Percentiles rank a stretch among this genome's conserved stretches.
phyloP scores from a whole-genome alignment of 2,797 vertebrate species.

The Mormyrops attenuatus region DNA sequence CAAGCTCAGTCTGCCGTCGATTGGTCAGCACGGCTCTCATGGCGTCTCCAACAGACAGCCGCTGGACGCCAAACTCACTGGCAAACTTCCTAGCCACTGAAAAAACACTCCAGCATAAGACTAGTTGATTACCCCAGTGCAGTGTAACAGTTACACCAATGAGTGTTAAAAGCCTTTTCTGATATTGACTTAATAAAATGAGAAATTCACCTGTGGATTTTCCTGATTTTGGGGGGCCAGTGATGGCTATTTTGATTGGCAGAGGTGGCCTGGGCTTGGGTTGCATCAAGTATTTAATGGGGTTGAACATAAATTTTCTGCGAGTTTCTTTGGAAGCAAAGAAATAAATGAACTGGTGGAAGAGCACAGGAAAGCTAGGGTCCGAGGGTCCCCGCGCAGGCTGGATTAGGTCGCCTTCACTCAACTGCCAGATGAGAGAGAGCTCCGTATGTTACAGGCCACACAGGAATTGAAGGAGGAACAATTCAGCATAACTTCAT shows the following conservation, averaged over 20 bases:
- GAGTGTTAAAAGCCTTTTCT: background rate
- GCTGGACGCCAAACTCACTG: constrained; percentile 67
- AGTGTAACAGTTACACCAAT: background rate
- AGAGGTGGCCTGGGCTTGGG: constrained; percentile 66
- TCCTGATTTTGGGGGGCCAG: constrained; percentile 89
- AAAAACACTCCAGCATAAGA: background rate
- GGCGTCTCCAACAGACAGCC: constrained; percentile 71
- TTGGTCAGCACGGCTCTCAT: constrained; percentile 64
- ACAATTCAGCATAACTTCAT: background rate
- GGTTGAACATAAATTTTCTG: constrained; percentile 78
- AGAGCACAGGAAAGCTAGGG: constrained; percentile 66
- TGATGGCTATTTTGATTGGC: constrained; percentile 75
- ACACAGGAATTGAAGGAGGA: background rate
- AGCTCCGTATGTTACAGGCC: background rate
- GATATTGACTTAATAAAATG: background rate
- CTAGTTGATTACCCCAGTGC: background rate
- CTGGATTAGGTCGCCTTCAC: constrained; percentile 73
- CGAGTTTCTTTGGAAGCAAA: constrained; percentile 78
- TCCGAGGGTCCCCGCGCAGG: constrained; percentile 60
- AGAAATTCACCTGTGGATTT: constrained; percentile 77
- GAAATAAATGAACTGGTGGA: constrained; percentile 86
- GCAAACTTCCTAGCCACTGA: constrained; percentile 77
- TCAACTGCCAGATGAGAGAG: constrained; percentile 54
- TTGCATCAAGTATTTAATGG: constrained; percentile 84
- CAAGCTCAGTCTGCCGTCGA: constrained; percentile 66